Evolutionary conservation across 2,888 invertebrate species (phyloP), one percentile per base, ranked within the genome.

Genomic region (Imbricaverruca yamaguchii): DNA sequence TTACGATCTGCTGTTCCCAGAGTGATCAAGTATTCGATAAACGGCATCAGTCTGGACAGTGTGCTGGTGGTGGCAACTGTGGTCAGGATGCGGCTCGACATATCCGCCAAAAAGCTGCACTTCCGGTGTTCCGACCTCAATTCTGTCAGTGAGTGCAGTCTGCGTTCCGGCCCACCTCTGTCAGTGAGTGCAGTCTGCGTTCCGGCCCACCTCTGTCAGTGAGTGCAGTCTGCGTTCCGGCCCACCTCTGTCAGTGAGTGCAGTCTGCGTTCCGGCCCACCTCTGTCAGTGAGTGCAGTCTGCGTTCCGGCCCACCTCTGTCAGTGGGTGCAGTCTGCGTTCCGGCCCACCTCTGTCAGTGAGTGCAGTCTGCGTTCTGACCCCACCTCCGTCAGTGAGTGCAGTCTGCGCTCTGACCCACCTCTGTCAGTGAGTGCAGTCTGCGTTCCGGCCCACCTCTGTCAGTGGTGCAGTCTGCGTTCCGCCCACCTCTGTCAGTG

Each of bases 21-120:
- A 12, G 74, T 74, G 74, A 74, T 74, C 4, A 74, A 74, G 74
- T 74, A 74, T 53, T 74, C 74, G 53, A 53, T 74, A 13, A 74
- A 74, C 18, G 74, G 74, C 7, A 53, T 53, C 13, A 23, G 74
- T 53, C 74, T 74, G 53, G 74, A 74, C 74, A 74, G 53, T 53
- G 53, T 74, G 53, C 53, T 74, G 53, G 74, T 74, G 53, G 74
- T 74, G 74, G 74, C 74, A 6, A 74, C 74, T 3, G 74, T 74
- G 39, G 74, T 74, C 7, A 15, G 74, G 18, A 74, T 74, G 74
- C 39, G 74, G 18, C 74, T 74, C 39, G 74, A 74, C 74, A 74
- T 74, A 18, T 74, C 74, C 21, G 18, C 74, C 53, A 74, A 39
- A 13, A 74, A 12, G 9, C 74, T 74, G 18, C 74, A 74, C 74